These are phyloP conservation scores for Esox lucius DNA, from an alignment of 2,797 vertebrate genomes.

Conservation along the genomic window DNA sequence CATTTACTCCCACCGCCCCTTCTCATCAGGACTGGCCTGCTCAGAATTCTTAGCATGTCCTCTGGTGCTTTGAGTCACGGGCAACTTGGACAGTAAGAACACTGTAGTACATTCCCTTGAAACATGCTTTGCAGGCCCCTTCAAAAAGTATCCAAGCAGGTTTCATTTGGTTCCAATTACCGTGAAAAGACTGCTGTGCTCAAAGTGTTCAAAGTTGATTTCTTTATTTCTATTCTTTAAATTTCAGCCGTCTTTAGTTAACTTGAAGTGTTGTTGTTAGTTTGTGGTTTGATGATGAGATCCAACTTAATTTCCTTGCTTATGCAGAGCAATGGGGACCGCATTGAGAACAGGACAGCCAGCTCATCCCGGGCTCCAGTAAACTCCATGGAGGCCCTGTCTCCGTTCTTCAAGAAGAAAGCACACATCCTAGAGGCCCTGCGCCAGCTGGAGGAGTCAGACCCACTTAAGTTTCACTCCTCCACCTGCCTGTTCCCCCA, in stretches of 20 bases:
- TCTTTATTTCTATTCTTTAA: not conserved
- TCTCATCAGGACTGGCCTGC: constrained; percentile 17
- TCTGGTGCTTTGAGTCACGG: not conserved
- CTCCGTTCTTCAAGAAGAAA: constrained; percentile 81
- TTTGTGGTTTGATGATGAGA: not conserved
- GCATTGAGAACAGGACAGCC: constrained; percentile 28
- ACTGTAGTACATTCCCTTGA: constrained; percentile 8
- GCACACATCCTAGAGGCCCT: constrained; percentile 82
- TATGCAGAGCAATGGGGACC: constrained; percentile 29
- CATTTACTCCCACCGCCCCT: constrained; percentile 22
- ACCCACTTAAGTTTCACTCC: constrained; percentile 61
- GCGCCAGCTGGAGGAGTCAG: constrained; percentile 77
- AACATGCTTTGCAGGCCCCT: not conserved
- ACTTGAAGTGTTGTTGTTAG: constrained; percentile 3
- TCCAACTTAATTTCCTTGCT: constrained; percentile 2
- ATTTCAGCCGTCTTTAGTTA: not conserved
- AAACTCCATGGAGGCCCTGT: constrained; percentile 71
- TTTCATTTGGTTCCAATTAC: not conserved
- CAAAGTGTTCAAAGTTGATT: not conserved
- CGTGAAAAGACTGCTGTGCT: not conserved
- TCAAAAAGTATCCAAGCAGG: not conserved
- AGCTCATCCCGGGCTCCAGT: constrained; percentile 25
- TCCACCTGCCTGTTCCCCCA: constrained; percentile 30
- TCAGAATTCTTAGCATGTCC: constrained; percentile 19
- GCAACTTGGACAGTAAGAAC: constrained; percentile 1